A percentile compares a stretch with the other conserved stretches of the same genome.
Conservation (phyloP, 2,797 vertebrate genomes). For the Phoebastria nigripes region DNA sequence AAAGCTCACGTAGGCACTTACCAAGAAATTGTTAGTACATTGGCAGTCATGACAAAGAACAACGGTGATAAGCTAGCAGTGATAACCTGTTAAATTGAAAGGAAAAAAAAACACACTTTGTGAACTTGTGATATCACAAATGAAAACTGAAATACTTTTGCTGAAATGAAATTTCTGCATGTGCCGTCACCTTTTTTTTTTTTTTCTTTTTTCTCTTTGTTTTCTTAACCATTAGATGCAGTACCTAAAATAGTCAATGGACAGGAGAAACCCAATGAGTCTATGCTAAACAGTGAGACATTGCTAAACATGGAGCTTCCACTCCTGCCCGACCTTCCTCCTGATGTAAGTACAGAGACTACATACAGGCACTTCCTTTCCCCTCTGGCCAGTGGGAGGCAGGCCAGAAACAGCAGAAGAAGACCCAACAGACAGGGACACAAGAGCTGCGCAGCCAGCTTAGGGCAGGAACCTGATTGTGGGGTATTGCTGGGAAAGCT, state of each 20-base stretch:
- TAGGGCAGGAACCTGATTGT: neutral
- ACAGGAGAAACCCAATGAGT: neutral
- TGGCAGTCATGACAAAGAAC: slow-evolving; percentile 80
- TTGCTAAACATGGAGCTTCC: neutral
- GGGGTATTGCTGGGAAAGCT: neutral
- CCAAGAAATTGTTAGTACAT: slow-evolving; percentile 78
- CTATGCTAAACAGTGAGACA: neutral
- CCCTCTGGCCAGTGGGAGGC: neutral
- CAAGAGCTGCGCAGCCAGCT: neutral
- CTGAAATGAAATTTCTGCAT: neutral
- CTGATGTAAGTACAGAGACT: neutral
- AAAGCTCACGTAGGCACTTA: slow-evolving; percentile 70
- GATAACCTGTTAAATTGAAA: slow-evolving; percentile 76
- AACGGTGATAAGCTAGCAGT: slow-evolving; percentile 82
- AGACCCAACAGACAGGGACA: neutral
- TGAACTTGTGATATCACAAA: neutral
- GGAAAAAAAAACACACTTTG: neutral
- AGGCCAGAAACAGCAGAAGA: neutral
- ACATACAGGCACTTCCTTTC: neutral
- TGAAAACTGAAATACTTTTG: neutral
- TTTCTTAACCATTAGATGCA: neutral
- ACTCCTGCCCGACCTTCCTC: neutral
- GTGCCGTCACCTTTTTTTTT: neutral
- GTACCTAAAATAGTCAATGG: neutral
- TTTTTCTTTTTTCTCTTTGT: neutral